Conservation (phyloP, 1,140 invertebrate species). For the Drosophila kurseongensis region DNA sequence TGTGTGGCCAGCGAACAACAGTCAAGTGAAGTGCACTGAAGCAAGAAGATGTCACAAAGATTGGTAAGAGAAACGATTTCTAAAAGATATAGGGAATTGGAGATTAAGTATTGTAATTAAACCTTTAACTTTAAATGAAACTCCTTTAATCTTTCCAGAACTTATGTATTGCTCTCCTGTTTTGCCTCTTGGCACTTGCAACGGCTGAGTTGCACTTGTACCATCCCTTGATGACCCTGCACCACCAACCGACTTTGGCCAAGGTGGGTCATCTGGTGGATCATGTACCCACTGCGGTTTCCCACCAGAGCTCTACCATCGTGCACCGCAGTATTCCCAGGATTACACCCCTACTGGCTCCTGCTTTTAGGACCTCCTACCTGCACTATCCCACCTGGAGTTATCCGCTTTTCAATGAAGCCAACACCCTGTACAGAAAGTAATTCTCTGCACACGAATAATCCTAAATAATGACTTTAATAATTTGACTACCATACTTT, state of each 20-base stretch:
- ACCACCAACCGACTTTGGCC: constrained; percentile 33
- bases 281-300: constrained; percentile 70
- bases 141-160: constrained; percentile 1
- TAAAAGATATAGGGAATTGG: no score
- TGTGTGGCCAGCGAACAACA: constrained; percentile 17
- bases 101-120: not conserved
- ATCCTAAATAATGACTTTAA: not conserved
- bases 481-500: constrained; percentile 6
- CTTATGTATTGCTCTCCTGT: not conserved
- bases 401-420: constrained; percentile 19
- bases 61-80: constrained; percentile 17
- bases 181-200: constrained; percentile 19
- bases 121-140: not conserved
- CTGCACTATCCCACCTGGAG: constrained; percentile 33
- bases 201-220: constrained; percentile 26
- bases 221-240: constrained; percentile 40
- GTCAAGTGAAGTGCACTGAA: constrained; percentile 26
- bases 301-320: constrained; percentile 85
- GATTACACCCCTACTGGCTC: constrained; percentile 29
- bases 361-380: constrained; percentile 20
- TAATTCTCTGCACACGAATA: constrained; percentile 3
- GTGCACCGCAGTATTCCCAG: constrained; percentile 65
- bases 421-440: constrained; percentile 39
- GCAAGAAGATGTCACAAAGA: constrained; percentile 47
- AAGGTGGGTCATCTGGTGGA: constrained; percentile 51